Conservation (phyloP, 1,140 invertebrate genomes). For the Psilanteris sp. region DNA sequence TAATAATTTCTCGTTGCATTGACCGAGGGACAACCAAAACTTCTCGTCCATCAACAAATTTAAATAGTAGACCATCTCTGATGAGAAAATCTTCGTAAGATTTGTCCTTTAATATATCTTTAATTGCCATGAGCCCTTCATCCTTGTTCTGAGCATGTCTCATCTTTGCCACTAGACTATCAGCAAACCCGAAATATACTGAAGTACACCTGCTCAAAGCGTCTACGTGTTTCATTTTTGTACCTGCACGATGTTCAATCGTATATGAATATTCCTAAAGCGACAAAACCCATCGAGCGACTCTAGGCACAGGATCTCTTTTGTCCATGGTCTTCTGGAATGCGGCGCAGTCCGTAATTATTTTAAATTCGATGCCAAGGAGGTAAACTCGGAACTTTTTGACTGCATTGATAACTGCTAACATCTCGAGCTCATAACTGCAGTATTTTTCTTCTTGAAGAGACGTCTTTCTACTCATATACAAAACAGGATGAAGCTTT, state of each 20-base stretch:
- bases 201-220: not conserved
- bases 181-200: not conserved
- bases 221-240: conserved; percentile 6
- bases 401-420: conserved; percentile 1
- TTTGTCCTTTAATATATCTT: not conserved
- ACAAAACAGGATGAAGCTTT: not conserved
- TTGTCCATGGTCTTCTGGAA: conserved; percentile 6
- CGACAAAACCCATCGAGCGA: conserved; percentile 2
- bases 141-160: not conserved
- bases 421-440: conserved; percentile 5
- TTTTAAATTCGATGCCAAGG: conserved; percentile 67
- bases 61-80: conserved; percentile 7
- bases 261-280: conserved; percentile 2
- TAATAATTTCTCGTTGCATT: conserved; percentile 57
- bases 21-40: conserved; percentile 51
- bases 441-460: conserved; percentile 7
- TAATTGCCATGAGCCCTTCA: not conserved
- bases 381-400: conserved; percentile 69
- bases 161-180: not conserved
- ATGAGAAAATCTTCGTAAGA: not conserved
- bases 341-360: conserved; percentile 59
- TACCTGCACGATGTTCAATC: conserved; percentile 1
- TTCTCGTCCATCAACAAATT: conserved; percentile 5
- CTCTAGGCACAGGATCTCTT: not conserved
- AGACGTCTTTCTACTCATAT: conserved; percentile 10